Conservation (phyloP, 2,888 invertebrate genomes). For the Spilosoma lubricipeda region DNA sequence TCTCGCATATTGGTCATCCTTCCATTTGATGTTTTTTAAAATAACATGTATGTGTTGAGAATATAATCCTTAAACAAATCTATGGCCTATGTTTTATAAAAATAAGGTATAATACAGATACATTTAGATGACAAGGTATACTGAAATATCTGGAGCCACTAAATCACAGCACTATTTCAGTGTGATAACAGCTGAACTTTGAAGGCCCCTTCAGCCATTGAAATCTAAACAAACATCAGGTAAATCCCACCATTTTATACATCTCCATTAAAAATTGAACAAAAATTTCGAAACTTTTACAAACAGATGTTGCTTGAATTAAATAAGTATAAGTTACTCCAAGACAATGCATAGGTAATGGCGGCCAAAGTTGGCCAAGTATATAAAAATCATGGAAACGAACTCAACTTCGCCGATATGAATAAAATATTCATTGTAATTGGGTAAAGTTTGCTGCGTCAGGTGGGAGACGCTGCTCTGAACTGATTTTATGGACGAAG, state of each 20-base stretch:
- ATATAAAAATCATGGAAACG: slow-evolving; percentile 84
- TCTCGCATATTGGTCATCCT: no score
- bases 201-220: background rate
- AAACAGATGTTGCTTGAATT: slow-evolving; percentile 63
- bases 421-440: slow-evolving; percentile 83
- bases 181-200: background rate
- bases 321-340: slow-evolving; percentile 67
- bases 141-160: no score
- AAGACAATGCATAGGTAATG: slow-evolving; percentile 84
- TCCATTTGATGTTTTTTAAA: background rate
- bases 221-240: slow-evolving; percentile 26
- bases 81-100: no score
- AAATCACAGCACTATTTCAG: no score
- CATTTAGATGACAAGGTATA: no score
- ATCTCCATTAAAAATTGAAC: slow-evolving; percentile 48
- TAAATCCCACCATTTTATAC: slow-evolving; percentile 30
- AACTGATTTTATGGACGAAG: slow-evolving; percentile 17
- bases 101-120: no score
- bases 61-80: no score
- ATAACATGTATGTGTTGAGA: background rate
- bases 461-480: slow-evolving; percentile 62
- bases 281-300: slow-evolving; percentile 41
- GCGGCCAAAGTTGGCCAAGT: slow-evolving; percentile 65
- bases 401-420: slow-evolving; percentile 66
- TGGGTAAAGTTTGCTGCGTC: slow-evolving; percentile 59